A percentile compares a stretch with the other conserved stretches of the same genome.
phyloP scores from a whole-genome alignment of 1,140 invertebrate species.

The Zophobas atratus region DNA sequence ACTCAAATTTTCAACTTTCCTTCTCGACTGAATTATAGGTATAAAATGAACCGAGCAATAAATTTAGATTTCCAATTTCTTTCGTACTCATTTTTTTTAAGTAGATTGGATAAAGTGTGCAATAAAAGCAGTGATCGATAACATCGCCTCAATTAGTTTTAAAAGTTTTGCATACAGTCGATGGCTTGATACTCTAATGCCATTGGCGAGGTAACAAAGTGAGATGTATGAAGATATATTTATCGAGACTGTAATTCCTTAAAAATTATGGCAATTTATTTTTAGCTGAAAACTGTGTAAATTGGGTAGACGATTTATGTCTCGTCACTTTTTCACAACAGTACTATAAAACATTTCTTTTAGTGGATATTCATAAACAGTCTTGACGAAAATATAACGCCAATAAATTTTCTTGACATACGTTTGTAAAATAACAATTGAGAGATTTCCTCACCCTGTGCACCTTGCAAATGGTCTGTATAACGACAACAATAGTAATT shows the following conservation, averaged over 20 bases:
- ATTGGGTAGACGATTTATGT: slow-evolving; percentile 46
- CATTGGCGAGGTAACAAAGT: background rate
- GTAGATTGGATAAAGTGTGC: slow-evolving; percentile 6
- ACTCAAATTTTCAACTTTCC: slow-evolving; percentile 38
- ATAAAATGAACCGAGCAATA: slow-evolving; percentile 21
- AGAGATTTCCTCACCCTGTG: background rate
- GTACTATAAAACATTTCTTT: slow-evolving; percentile 28
- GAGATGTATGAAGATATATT: slow-evolving; percentile 44
- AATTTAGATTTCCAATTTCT: slow-evolving; percentile 16
- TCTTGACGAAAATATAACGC: slow-evolving; percentile 19
- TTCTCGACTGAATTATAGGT: slow-evolving; percentile 20
- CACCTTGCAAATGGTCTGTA: background rate
- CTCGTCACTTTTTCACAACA: slow-evolving; percentile 38
- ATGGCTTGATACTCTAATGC: too few species aligned
- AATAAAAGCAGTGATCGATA: too few species aligned
- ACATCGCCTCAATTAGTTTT: slow-evolving; percentile 1
- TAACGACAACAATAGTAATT: too few species aligned
- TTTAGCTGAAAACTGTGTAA: slow-evolving; percentile 48
- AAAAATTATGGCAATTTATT: slow-evolving; percentile 48
- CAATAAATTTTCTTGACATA: slow-evolving; percentile 2
- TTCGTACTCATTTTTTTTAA: slow-evolving; percentile 19
- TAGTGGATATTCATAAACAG: slow-evolving; percentile 45
- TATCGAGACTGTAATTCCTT: slow-evolving; percentile 42
- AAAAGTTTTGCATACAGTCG: background rate
- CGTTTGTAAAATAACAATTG: background rate